Evolutionary conservation across 2,888 invertebrate genomes (phyloP), one percentile per base, ranked within the genome.

Genomic region (Sussaba pulchella): DNA sequence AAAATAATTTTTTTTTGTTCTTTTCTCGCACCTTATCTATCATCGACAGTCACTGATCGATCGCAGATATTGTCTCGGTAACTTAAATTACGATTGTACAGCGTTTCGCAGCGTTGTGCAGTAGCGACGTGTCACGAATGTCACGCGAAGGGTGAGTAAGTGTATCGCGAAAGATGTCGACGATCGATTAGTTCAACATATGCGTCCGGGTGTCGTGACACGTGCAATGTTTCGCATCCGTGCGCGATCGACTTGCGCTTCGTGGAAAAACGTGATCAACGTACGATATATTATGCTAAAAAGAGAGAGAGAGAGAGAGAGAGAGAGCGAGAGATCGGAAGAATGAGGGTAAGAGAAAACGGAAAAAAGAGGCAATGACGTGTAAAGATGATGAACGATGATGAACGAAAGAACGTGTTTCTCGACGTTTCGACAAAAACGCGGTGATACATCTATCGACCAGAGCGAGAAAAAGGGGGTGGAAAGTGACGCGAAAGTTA

Each of bases 61-160:
- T 26, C 43, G 17, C 57, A 31, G 24, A 39, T 54, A 69, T 69
- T 54, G 69, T 69, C 41, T 17, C 24, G 54, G 2, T 1, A 14
- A 14, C 43, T 26, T 54, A 69, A 43, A 43, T n/a, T 70, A 57
- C 57, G 57, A 57, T 70, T 57, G 70, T 70, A 57, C 69, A 43
- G 54, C 0, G 26, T 54, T 52, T 54, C 17, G 57, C 8, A 57
- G 8, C 31, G 8, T 52, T 8, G 21, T 24, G 52, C 26, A 41
- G 12, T 24, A 36, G 26, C 14, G 24, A 54, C n/a, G 43, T 70
- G 24, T 57, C 24, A 45, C 19, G 26, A 31, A 31, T 3, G 19
- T 12, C 9, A 41, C 41, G 21, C 14, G 19, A 50, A 50, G 50
- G 14, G 57, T 36, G 57, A n/a, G 24, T 54, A 41, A 54, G 41